Evolutionary conservation across 2,888 invertebrate genomes (phyloP), one percentile per base, ranked within the genome.

Genomic region (Hedychridium roseum): DNA sequence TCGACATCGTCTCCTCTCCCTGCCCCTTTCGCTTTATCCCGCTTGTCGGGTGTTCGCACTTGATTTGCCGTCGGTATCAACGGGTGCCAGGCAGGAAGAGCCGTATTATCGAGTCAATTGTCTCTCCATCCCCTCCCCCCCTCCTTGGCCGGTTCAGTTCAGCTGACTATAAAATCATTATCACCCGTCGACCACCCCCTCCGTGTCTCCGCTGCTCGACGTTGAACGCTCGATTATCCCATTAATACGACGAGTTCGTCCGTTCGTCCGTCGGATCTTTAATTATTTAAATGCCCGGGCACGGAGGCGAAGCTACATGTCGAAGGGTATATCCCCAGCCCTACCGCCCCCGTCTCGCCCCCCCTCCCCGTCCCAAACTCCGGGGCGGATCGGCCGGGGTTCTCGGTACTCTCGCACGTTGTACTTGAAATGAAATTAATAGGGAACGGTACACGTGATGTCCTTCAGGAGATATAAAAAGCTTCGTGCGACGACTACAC

Each of bases 11-110:
- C 5, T 26, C 40, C 39, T 20, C 30, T 20, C 23, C 42, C 37
- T 41, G 20, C 17, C 17, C 28, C 28, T 31, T 31, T 16, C 26
- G 21, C 31, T 23, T 9, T 32, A 34, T 34, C 21, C 48, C n/a
- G n/a, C n/a, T 60, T 60, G 59, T 60, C 66, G 67, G 57, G 60
- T 59, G 64, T 66, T 68, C 64, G 73, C 73, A 70, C 74, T 74
- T 71, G 71, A 75, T 72, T 73, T 68, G 74, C 69, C 70, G 70
- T 72, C 71, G 74, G 75, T 75, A 76, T 76, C 76, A 76, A 71
- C 68, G 76, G 75, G 76, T 76, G 75, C 76, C 76, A 76, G 76
- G 76, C 76, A 76, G 76, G 76, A 76, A 76, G 76, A 68, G 71
- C 73, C 74, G 75, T 76, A 76, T 76, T 76, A 76, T 76, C 76